Conservation (phyloP, 2,888 invertebrate species). For the Lordiphosa andalusiaca region DNA sequence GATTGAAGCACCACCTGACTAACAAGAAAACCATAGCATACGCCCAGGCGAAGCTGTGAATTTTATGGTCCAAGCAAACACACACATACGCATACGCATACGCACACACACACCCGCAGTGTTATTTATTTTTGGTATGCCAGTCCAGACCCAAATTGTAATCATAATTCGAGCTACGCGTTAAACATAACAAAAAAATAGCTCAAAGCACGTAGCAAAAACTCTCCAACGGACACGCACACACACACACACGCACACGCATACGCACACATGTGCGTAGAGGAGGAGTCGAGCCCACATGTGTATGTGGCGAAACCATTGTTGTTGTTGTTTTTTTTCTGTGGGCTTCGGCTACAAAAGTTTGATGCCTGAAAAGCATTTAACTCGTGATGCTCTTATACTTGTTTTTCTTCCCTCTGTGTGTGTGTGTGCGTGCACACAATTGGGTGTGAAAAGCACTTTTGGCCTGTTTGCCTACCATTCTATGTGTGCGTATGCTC, state of each 20-base stretch:
- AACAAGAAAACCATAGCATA: slow-evolving; percentile 8
- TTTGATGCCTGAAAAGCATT: slow-evolving; percentile 58
- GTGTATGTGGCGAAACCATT: slow-evolving; percentile 13
- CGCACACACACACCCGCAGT: neutral
- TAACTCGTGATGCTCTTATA: slow-evolving; percentile 43
- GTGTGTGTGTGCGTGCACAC: slow-evolving; percentile 29
- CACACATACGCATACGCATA: slow-evolving; percentile 3
- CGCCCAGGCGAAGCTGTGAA: slow-evolving; percentile 3
- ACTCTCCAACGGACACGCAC: slow-evolving; percentile 24
- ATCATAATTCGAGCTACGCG: slow-evolving; percentile 69
- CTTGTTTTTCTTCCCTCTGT: slow-evolving; percentile 44
- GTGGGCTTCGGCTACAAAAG: slow-evolving; percentile 40
- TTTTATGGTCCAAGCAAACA: slow-evolving; percentile 4
- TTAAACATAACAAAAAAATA: slow-evolving; percentile 71
- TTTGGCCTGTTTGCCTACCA: slow-evolving; percentile 43
- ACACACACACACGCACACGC: slow-evolving; percentile 12
- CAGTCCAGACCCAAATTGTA: slow-evolving; percentile 51
- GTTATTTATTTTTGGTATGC: slow-evolving; percentile 17
- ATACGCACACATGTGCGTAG: slow-evolving; percentile 12
- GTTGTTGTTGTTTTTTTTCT: slow-evolving; percentile 25
- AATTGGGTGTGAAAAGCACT: slow-evolving; percentile 72
- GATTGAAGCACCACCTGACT: neutral
- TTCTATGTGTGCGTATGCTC: slow-evolving; percentile 19
- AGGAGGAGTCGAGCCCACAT: neutral
- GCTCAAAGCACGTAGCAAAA: slow-evolving; percentile 63